phyloP scores from a whole-genome alignment of 2,797 vertebrate genomes.

The Gobio occitaniae region DNA sequence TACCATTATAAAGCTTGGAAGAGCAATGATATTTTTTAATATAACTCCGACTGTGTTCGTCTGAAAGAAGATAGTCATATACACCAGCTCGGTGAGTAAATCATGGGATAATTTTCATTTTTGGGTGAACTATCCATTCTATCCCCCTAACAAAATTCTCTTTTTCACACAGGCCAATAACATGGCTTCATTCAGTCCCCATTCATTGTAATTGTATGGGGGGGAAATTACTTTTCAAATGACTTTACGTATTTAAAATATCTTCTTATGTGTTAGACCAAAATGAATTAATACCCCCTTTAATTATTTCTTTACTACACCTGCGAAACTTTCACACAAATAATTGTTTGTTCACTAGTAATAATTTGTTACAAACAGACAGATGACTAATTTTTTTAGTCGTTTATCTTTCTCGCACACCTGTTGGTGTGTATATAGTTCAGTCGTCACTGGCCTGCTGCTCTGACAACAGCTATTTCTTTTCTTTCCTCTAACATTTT shows the following conservation, averaged over 20 bases:
- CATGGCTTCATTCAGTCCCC: neutral
- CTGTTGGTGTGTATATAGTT: conserved; percentile 57
- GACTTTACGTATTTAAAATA: neutral
- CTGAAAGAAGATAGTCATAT: too few relatives aligned
- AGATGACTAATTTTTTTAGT: conserved; percentile 3
- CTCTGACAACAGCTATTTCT: conserved; percentile 35
- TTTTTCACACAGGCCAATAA: neutral
- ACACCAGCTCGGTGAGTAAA: too few relatives aligned
- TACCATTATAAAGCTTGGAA: too few relatives aligned
- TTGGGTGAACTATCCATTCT: too few relatives aligned
- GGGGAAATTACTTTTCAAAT: neutral
- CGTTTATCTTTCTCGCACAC: conserved; percentile 29
- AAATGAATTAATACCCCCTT: neutral
- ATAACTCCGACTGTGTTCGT: too few relatives aligned
- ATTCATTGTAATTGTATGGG: neutral
- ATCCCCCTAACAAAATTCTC: neutral
- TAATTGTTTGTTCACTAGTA: conserved; percentile 22
- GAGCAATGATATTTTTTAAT: too few relatives aligned
- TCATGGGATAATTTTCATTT: too few relatives aligned
- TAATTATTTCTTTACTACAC: neutral
- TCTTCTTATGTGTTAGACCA: neutral
- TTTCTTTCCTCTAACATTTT: conserved; percentile 61
- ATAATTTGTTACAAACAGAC: conserved; percentile 29
- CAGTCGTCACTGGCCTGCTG: conserved; percentile 22
- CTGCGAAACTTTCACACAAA: conserved; percentile 49